These are phyloP conservation scores for Vanessa tameamea DNA, from an alignment of 1,140 invertebrate genomes.

Conservation along the genomic window DNA sequence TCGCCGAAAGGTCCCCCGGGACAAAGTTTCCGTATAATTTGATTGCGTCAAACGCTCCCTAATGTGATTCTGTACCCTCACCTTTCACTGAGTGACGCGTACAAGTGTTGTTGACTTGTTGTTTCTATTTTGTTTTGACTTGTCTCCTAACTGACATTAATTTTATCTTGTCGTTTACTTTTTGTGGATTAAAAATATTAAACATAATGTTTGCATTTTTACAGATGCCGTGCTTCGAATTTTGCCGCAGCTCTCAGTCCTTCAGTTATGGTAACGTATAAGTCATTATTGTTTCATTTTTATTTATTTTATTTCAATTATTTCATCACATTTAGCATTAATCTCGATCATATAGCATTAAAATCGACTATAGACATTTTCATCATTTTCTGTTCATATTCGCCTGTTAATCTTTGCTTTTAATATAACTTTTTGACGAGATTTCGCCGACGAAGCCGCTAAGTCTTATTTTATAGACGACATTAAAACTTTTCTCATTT, in stretches of 20 bases:
- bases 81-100: conserved; percentile 57
- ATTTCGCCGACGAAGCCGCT: background rate
- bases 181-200: conserved; percentile 13
- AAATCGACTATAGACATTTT: background rate
- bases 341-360: background rate
- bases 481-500: conserved; percentile 43
- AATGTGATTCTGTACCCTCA: conserved; percentile 58
- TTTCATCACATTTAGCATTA: too few relatives aligned
- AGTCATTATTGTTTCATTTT: conserved; percentile 15
- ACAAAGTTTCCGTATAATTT: conserved; percentile 55
- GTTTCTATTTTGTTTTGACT: conserved; percentile 69
- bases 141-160: conserved; percentile 42
- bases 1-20: conserved; percentile 24
- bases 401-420: background rate
- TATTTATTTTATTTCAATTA: background rate
- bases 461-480: conserved; percentile 22
- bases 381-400: background rate
- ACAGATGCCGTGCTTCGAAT: conserved; percentile 46
- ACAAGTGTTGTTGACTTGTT: conserved; percentile 74
- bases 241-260: background rate
- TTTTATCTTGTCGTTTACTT: conserved; percentile 24
- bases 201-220: conserved; percentile 44
- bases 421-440: conserved; percentile 24
- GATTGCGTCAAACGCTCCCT: conserved; percentile 64
- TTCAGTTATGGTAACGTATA: conserved; percentile 39